Evolutionary conservation across 2,113 vertebrate species (phyloP), one percentile per base, ranked within the genome.

Genomic region (Porphyrio hochstetteri): DNA sequence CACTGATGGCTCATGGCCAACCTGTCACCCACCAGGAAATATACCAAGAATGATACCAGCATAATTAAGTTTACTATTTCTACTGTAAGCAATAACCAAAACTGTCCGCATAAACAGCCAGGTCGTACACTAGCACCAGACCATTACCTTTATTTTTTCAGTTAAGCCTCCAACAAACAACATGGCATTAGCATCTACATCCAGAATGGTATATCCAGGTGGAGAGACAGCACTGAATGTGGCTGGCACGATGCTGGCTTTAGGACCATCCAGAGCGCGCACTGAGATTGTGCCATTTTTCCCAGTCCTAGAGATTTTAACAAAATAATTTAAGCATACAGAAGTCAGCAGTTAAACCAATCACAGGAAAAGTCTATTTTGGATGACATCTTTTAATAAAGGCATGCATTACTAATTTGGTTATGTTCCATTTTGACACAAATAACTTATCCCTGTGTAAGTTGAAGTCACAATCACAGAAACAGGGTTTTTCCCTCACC

Each of bases 101-200:
- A 31, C 8, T 50, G 27, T 42, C 56, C 46, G 63, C 17, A 36
- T 42, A 84, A 87, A 53, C 0, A n/a, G 33, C 24, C 33, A 52
- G 59, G 36, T 77, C 87, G 81, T 44, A 69, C 15, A 57, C 16
- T 11, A 83, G 23, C 11, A 55, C 9, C 20, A 14, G 24, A 56
- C 20, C 4, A 11, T 95, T 97, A 99, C 99, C 99, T 99, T 99
- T 86, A 99, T 93, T 80, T 98, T 99, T 83, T 97, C 98, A 65
- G 99, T 97, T 95, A 99, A 98, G 52, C 99, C 99, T 52, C 99
- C 99, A 25, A 99, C 99, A 91, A 99, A 99, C n/a, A 99, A 98
- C 97, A 99, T 97, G 33, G 99, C 99, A 27, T 99, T 99, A 80
- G 98, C 98, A 96, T 99, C 99, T 18, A 99, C 99, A 71, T 99